phyloP scores from a whole-genome alignment of 2,888 invertebrate species.

The Drosophila cyrtoloma region DNA sequence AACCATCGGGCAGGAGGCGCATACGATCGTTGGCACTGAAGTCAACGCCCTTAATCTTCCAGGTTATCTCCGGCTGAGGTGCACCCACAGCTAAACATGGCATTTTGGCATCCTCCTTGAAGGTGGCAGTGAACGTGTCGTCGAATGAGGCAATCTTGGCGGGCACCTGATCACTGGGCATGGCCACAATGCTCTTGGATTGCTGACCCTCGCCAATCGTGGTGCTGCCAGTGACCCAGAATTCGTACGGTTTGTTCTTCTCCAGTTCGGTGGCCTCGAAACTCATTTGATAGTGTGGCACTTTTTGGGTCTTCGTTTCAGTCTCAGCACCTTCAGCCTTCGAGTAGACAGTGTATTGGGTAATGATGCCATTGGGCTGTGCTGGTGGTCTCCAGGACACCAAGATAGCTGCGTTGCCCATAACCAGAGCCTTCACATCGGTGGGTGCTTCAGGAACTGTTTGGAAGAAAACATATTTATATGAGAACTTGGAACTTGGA shows the following conservation, averaged over 20 bases:
- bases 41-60: slow-evolving; percentile 94
- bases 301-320: slow-evolving; percentile 91
- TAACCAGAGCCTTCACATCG: slow-evolving; percentile 96
- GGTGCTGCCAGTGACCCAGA: slow-evolving; percentile 97
- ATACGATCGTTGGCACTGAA: slow-evolving; percentile 93
- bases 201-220: slow-evolving; percentile 97
- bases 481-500: accelerated
- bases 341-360: slow-evolving; percentile 96
- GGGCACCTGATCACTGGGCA: slow-evolving; percentile 92
- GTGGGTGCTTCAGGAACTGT: slow-evolving; percentile 96
- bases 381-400: slow-evolving; percentile 97
- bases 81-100: slow-evolving; percentile 97
- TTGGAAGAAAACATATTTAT: not conserved
- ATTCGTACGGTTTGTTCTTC: slow-evolving; percentile 93
- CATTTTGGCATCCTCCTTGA: slow-evolving; percentile 95
- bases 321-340: slow-evolving; percentile 89
- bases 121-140: slow-evolving; percentile 95
- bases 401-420: slow-evolving; percentile 95
- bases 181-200: slow-evolving; percentile 93
- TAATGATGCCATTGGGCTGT: slow-evolving; percentile 96
- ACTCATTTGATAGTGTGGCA: slow-evolving; percentile 93
- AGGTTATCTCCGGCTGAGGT: slow-evolving; percentile 94
- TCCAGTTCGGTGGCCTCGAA: slow-evolving; percentile 94
- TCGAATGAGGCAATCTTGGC: slow-evolving; percentile 98
- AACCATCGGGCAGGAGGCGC: slow-evolving; percentile 94